Conservation (phyloP, 2,797 vertebrate genomes). For the Borostomias antarcticus region DNA sequence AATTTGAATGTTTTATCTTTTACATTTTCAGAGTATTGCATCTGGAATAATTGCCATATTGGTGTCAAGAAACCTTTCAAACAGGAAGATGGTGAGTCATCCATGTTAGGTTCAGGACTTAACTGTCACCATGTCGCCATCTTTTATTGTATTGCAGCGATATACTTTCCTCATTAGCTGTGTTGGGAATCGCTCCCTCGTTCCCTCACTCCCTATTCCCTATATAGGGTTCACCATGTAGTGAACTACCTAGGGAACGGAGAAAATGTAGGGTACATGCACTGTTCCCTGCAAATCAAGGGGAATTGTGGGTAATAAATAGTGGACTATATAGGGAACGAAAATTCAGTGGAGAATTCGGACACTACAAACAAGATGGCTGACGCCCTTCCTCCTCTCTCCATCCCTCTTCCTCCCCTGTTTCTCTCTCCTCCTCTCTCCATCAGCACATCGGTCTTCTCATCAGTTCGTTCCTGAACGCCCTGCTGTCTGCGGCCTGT, state of each 20-base stretch:
- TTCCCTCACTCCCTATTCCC: no score
- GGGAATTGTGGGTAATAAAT: no score
- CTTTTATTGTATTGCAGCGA: not conserved
- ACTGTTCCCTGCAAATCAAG: no score
- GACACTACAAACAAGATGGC: not conserved
- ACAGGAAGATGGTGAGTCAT: slow-evolving; percentile 77
- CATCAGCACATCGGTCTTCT: slow-evolving; percentile 86
- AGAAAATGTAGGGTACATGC: no score
- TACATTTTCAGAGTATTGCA: slow-evolving; percentile 81
- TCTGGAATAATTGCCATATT: slow-evolving; percentile 88
- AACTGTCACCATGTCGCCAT: not conserved
- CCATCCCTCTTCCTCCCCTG: not conserved
- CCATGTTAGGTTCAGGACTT: no score
- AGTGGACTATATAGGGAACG: no score
- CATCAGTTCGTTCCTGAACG: slow-evolving; percentile 76
- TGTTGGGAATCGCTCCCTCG: no score
- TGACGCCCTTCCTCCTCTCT: not conserved
- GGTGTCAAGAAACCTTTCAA: slow-evolving; percentile 83
- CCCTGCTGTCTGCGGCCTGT: slow-evolving; percentile 85
- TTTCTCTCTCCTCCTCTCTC: slow-evolving; percentile 18
- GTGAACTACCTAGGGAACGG: no score
- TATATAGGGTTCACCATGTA: no score
- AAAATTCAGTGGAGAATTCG: no score
- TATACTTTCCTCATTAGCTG: no score
- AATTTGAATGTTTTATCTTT: no score